Percentiles rank a stretch among this genome's conserved stretches.
phyloP scores from a whole-genome alignment of 2,888 invertebrate genomes.

The Meganola albula region DNA sequence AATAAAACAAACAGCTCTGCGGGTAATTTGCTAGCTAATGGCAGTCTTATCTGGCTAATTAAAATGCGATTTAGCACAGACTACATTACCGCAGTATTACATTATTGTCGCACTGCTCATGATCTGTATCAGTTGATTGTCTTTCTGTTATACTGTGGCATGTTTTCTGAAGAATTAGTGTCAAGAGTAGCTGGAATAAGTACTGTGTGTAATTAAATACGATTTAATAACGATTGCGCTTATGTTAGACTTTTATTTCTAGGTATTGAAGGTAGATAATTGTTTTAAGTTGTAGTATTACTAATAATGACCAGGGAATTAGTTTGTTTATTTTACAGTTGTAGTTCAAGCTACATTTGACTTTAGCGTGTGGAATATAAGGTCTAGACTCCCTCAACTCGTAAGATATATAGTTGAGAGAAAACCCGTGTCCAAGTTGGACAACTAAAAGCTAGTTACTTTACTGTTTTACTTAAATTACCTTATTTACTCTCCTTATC shows the following conservation, averaged over 20 bases:
- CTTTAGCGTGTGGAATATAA: no score
- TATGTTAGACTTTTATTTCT: constrained; percentile 21
- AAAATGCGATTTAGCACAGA: constrained; percentile 73
- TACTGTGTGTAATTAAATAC: constrained; percentile 26
- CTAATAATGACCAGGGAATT: neutral
- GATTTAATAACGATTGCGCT: constrained; percentile 20
- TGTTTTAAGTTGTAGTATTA: neutral
- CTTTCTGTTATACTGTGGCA: constrained; percentile 17
- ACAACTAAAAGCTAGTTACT: no score
- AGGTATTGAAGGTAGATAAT: constrained; percentile 6
- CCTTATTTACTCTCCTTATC: no score
- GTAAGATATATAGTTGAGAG: no score
- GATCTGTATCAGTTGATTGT: constrained; percentile 56
- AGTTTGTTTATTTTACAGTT: no score
- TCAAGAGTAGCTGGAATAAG: constrained; percentile 36
- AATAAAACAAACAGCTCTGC: constrained; percentile 61
- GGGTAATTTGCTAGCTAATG: constrained; percentile 72
- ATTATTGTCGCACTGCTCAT: constrained; percentile 54
- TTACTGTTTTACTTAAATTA: no score
- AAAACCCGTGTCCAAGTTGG: no score
- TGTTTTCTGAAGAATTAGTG: constrained; percentile 36
- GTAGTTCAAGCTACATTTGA: no score
- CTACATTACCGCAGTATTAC: constrained; percentile 30
- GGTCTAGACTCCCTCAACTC: no score
- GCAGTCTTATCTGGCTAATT: constrained; percentile 68